Evolutionary conservation across 2,797 vertebrate species (phyloP).

Genomic region (Clarias laeviceps): DNA sequence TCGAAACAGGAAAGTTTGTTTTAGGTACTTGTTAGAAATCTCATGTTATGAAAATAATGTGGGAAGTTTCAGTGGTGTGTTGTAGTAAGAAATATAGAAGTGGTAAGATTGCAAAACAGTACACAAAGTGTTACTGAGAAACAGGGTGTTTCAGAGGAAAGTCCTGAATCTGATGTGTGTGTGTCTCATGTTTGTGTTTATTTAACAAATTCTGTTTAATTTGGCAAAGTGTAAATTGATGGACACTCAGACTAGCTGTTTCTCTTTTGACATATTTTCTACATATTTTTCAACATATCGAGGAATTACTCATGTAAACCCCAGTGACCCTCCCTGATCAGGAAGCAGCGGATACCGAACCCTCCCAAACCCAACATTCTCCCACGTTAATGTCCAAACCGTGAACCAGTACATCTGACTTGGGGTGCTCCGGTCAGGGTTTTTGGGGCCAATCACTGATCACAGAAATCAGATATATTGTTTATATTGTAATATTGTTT

Average conservation of each 20-base stretch:
- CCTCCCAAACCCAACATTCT: not conserved
- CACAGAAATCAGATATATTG: too few relatives aligned
- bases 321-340: not conserved
- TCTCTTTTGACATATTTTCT: not conserved
- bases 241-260: not conserved
- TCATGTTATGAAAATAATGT: not conserved
- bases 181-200: not conserved
- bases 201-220: not conserved
- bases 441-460: too few relatives aligned
- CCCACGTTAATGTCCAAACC: not conserved
- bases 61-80: not conserved
- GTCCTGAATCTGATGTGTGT: not conserved
- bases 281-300: not conserved
- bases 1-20: not conserved
- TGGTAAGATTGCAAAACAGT: not conserved
- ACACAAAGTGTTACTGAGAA: not conserved
- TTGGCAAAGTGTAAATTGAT: not conserved
- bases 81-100: constrained; percentile 1
- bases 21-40: not conserved
- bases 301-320: not conserved
- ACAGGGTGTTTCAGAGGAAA: not conserved
- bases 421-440: too few relatives aligned
- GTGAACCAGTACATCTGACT: too few relatives aligned
- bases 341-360: not conserved
- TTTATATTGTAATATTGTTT: too few relatives aligned